These are phyloP conservation scores for Chironomus tentans DNA, from an alignment of 2,888 invertebrate species.

Conservation along the genomic window DNA sequence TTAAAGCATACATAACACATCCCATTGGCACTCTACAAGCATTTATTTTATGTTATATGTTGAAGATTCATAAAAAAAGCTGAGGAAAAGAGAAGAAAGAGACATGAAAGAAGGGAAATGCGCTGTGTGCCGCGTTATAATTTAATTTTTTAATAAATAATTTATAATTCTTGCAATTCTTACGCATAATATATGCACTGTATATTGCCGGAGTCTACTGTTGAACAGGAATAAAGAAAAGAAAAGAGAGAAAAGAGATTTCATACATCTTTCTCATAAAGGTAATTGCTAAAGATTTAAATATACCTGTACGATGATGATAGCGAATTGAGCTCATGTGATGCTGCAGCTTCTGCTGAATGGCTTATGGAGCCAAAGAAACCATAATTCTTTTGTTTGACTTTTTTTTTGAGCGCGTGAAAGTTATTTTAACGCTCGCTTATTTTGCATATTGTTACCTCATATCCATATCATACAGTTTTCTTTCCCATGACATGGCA, in stretches of 20 bases:
- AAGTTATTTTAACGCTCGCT: not conserved
- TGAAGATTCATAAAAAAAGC: not conserved
- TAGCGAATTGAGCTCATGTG: not conserved
- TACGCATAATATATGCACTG: not conserved
- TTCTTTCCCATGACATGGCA: not conserved
- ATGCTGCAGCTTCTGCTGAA: not conserved
- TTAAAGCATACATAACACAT: no score
- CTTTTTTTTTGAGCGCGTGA: constrained; percentile 17
- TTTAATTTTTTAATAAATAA: constrained; percentile 5
- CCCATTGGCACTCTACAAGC: no score
- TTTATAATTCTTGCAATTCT: constrained; percentile 3
- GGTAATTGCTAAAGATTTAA: not conserved
- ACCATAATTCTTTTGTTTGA: constrained; percentile 4
- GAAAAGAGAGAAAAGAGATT: not conserved
- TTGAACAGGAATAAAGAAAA: not conserved
- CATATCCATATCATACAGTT: not conserved
- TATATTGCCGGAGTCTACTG: not conserved
- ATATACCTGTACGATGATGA: not conserved
- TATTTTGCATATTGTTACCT: not conserved
- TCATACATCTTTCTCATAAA: not conserved
- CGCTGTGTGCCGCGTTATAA: not conserved
- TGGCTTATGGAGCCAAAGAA: not conserved
- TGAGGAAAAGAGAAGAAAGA: not conserved
- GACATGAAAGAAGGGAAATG: not conserved
- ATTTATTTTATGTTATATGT: no score